Percentiles rank a stretch among this genome's conserved stretches.
These are phyloP conservation scores for Pachyseris speciosa DNA, from an alignment of 64 coral and sea anemone genomes.

Conservation along the genomic window DNA sequence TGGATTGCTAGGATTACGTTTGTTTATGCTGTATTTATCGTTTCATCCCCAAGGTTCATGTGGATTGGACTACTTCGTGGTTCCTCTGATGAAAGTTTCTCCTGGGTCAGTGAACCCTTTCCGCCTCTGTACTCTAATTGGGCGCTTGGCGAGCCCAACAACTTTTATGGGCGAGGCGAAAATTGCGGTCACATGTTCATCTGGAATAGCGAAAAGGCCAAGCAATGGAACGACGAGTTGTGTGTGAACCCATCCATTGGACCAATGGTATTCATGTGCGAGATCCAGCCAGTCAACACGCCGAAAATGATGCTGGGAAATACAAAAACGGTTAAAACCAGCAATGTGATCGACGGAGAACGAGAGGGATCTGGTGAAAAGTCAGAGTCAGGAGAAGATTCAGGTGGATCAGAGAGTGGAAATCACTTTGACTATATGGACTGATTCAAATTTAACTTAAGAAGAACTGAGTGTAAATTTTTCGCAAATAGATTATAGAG, in stretches of 20 bases:
- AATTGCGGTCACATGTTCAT: constrained; percentile 41
- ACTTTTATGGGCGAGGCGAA: constrained; percentile 24
- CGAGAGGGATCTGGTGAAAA: constrained; percentile 1
- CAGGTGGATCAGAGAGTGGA: background rate
- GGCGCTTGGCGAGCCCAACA: constrained; percentile 9
- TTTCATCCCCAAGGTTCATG: constrained; percentile 4
- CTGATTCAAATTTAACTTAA: background rate
- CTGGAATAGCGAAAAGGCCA: constrained; percentile 2
- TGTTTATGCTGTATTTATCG: background rate
- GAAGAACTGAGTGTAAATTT: background rate
- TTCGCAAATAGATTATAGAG: background rate
- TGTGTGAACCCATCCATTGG: constrained; percentile 18
- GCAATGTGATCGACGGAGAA: background rate
- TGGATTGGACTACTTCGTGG: constrained; percentile 43
- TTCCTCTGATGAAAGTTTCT: background rate
- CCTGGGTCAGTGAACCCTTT: background rate
- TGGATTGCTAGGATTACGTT: background rate
- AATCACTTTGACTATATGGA: background rate
- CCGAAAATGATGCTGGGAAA: background rate
- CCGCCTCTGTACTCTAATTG: constrained; percentile 16
- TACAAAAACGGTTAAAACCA: background rate
- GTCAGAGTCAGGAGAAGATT: constrained; percentile 7
- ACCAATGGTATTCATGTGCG: constrained; percentile 38
- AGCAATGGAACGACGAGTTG: constrained; percentile 31
- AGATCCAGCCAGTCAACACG: background rate